Conservation (phyloP, 92 coral and sea anemone species). For the Anthopleura xanthogrammica region DNA sequence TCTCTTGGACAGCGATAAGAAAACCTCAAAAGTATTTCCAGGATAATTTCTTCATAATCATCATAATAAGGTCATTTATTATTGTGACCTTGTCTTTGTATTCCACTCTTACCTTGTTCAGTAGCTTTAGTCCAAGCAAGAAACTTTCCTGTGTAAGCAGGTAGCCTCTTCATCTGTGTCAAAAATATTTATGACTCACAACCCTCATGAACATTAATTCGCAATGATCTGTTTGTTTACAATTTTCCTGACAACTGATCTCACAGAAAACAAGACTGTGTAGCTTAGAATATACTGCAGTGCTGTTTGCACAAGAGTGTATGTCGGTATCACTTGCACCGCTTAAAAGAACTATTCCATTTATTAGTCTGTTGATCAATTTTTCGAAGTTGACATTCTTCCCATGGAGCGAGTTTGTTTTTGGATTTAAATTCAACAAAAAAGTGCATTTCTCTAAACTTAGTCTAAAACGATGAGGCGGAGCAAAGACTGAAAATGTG, state of each 20-base stretch:
- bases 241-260: slow-evolving; percentile 6
- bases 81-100: slow-evolving; percentile 5
- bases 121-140: neutral
- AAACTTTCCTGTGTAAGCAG: neutral
- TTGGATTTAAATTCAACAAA: slow-evolving; percentile 18
- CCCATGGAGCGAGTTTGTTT: neutral
- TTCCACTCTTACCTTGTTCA: neutral
- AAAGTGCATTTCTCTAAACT: slow-evolving; percentile 7
- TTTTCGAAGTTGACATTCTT: neutral
- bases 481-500: slow-evolving; percentile 21
- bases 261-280: neutral
- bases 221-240: slow-evolving; percentile 32
- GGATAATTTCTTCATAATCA: slow-evolving; percentile 24
- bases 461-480: slow-evolving; percentile 30
- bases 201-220: slow-evolving; percentile 9
- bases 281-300: neutral
- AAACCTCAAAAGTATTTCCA: neutral
- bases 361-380: neutral
- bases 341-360: neutral
- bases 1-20: neutral
- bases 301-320: neutral
- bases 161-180: neutral
- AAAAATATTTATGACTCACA: neutral
- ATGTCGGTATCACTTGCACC: neutral
- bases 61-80: slow-evolving; percentile 16